A percentile compares a stretch with the other conserved stretches of the same genome.
Conservation (phyloP, 2,113 vertebrate genomes). For the Pseudonaja textilis region DNA sequence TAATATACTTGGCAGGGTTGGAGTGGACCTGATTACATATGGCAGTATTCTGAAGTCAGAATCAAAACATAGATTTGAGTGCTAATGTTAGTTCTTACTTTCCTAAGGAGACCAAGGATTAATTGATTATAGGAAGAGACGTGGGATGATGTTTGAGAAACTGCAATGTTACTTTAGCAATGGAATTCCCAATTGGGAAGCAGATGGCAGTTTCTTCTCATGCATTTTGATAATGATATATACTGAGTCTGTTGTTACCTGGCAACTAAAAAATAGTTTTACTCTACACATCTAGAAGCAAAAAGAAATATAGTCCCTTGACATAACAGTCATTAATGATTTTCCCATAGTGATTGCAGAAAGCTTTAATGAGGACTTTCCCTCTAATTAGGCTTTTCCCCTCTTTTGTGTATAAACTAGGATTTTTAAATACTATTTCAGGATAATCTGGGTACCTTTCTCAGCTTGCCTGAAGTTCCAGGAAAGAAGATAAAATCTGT, state of each 20-base stretch:
- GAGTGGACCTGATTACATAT: background rate
- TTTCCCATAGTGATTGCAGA: conserved; percentile 57
- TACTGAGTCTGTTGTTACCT: conserved; percentile 68
- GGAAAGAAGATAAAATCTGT: conserved; percentile 35
- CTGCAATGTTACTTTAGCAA: conserved; percentile 32
- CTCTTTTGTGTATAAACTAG: conserved; percentile 38
- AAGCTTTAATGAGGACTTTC: conserved; percentile 29
- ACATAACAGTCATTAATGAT: conserved; percentile 53
- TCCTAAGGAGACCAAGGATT: conserved; percentile 37
- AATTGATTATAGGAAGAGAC: background rate
- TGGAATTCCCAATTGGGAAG: conserved; percentile 58
- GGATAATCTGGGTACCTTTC: conserved; percentile 27
- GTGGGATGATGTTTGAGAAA: conserved; percentile 46
- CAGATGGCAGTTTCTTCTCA: conserved; percentile 58
- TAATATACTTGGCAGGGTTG: background rate
- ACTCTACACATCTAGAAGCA: conserved; percentile 42
- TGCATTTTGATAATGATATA: conserved; percentile 51
- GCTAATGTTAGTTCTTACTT: conserved; percentile 47
- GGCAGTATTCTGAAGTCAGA: background rate
- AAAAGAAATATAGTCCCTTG: conserved; percentile 48
- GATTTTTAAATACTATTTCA: conserved; percentile 45
- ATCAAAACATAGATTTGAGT: conserved; percentile 26
- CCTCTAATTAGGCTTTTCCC: conserved; percentile 34
- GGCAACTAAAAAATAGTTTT: conserved; percentile 65
- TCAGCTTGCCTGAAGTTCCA: background rate